Evolutionary conservation across 2,888 invertebrate genomes (phyloP), one percentile per base, ranked within the genome.

Genomic region (Imbricaverruca yamaguchii): DNA sequence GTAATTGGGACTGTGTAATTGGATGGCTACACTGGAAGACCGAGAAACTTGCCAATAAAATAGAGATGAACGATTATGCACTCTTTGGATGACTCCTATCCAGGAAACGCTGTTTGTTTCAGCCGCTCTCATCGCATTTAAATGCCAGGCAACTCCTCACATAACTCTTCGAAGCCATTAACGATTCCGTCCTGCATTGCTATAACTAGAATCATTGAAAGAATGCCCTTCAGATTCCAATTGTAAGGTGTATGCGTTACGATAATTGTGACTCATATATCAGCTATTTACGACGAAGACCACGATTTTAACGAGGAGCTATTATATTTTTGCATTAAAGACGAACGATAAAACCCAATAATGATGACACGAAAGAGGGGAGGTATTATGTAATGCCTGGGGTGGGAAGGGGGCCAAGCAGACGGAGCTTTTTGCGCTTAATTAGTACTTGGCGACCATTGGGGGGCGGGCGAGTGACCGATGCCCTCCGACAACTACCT

Each of bases 281-380:
- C 74, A 74, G 74, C 53, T 74, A 74, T 74, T 74, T 74, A 74
- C 74, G 74, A 74, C 74, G 74, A 55, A 55, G 74, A 74, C 74
- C 74, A 74, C 74, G 55, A 74, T 74, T 74, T 74, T 74, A 74
- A 74, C 74, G 74, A 74, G 74, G 55, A 74, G 74, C 74, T 74
- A 74, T 74, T 74, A 74, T 74, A 74, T 74, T 74, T 74, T 74
- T 74, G 74, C 74, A 74, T 74, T 74, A 74, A 74, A 74, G 74
- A 74, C 74, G 74, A 55, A 74, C 74, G 74, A 74, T 74, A 74
- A 74, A 74, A 74, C 18, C 74, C 55, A 74, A 74, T 74, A 74
- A 74, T 74, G 74, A 74, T 74, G 74, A 74, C 74, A 74, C 74
- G 53, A 74, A 74, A 74, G 74, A 69, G 74, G 74, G 74, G 74